These are phyloP conservation scores for Lophura nycthemera DNA, from an alignment of 2,113 vertebrate genomes.

Conservation along the genomic window DNA sequence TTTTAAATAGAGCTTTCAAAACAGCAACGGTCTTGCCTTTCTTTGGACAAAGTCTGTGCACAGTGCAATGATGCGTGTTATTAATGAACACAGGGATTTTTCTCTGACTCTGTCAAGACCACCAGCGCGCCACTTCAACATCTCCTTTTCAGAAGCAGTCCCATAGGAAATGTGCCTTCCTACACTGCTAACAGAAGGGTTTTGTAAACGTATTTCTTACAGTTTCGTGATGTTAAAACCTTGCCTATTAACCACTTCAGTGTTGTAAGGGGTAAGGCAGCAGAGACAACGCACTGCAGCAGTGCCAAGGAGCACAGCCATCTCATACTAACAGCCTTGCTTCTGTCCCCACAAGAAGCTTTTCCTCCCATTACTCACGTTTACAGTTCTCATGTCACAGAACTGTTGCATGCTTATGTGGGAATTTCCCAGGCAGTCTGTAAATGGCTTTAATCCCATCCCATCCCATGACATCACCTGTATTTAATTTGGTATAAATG, in stretches of 20 bases:
- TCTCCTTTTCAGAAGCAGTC: conserved; percentile 40
- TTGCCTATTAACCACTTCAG: not conserved
- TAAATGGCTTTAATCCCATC: not conserved
- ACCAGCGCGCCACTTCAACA: not conserved
- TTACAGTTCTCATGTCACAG: not conserved
- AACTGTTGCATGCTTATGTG: not conserved
- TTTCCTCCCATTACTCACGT: not conserved
- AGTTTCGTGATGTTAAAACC: not conserved
- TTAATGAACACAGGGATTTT: conserved; percentile 33
- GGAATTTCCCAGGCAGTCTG: not conserved
- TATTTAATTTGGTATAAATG: not conserved
- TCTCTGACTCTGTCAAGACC: conserved; percentile 18
- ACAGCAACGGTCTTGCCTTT: conserved; percentile 63
- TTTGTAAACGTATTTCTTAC: conserved; percentile 28
- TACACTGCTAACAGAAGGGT: not conserved
- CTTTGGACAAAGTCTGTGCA: conserved; percentile 64
- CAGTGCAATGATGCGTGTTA: conserved; percentile 26
- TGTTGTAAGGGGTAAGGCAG: not conserved
- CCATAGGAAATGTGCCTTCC: not conserved
- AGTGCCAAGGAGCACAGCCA: not conserved
- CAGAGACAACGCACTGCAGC: not conserved
- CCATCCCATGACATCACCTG: not conserved
- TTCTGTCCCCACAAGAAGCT: not conserved
- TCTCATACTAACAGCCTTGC: not conserved
- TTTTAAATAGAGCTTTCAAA: conserved; percentile 63